A percentile compares a stretch with the other conserved stretches of the same genome.
Evolutionary conservation across 2,888 invertebrate genomes (phyloP).

Genomic region (Orchestes rusci): DNA sequence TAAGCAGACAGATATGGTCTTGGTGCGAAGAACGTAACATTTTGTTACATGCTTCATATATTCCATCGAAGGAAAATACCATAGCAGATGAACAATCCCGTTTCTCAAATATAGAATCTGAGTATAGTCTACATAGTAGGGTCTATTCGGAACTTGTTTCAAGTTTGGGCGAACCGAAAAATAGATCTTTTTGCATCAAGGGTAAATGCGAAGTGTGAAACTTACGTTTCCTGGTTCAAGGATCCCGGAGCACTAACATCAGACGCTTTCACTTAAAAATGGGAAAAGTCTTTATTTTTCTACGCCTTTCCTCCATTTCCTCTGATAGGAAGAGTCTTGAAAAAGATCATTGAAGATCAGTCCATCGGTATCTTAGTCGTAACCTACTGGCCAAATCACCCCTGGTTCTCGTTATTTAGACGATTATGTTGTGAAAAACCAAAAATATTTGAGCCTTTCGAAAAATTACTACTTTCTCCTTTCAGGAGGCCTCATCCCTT

Average conservation of each 20-base stretch:
- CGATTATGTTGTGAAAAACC: slow-evolving; percentile 6
- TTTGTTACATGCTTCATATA: slow-evolving; percentile 17
- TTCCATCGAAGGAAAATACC: slow-evolving; percentile 15
- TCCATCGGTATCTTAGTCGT: slow-evolving; percentile 7
- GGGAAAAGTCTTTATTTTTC: slow-evolving; percentile 11
- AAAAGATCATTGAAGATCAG: slow-evolving; percentile 8
- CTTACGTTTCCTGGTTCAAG: slow-evolving; percentile 8
- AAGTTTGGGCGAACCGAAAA: slow-evolving; percentile 5
- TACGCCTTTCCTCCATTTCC: slow-evolving; percentile 28
- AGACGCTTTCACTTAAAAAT: slow-evolving; percentile 29
- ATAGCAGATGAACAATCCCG: slow-evolving; percentile 18
- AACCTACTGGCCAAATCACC: slow-evolving; percentile 7
- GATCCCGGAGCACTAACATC: slow-evolving; percentile 21
- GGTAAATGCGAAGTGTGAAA: slow-evolving; percentile 9
- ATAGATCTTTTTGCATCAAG: slow-evolving; percentile 8
- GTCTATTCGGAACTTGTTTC: slow-evolving; percentile 9
- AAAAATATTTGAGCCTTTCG: slow-evolving; percentile 6
- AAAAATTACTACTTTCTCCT: slow-evolving; percentile 10
- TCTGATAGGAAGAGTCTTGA: slow-evolving; percentile 24
- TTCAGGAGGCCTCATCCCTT: slow-evolving; percentile 9
- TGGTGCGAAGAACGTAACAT: slow-evolving; percentile 23
- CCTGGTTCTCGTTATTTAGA: slow-evolving; percentile 9
- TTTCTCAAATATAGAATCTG: slow-evolving; percentile 13
- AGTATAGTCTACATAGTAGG: slow-evolving; percentile 12
- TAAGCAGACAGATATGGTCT: slow-evolving; percentile 21